A percentile compares a stretch with the other conserved stretches of the same genome.
Evolutionary conservation across 2,797 vertebrate genomes (phyloP).

Genomic region (Scarus forsteni): DNA sequence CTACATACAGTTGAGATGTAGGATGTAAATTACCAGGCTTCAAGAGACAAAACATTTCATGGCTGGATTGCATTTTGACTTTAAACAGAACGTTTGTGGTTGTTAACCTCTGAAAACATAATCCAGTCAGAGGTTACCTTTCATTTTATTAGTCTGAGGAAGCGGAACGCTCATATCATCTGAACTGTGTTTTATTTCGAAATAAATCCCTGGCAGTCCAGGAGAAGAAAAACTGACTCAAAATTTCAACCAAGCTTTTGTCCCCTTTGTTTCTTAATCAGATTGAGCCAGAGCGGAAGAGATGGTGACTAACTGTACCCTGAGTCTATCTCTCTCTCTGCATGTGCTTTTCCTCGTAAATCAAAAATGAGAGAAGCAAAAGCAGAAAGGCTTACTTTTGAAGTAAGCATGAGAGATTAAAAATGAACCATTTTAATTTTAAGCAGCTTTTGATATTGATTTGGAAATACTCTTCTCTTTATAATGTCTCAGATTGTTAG

Average conservation of each 20-base stretch:
- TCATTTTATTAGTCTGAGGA: constrained; percentile 42
- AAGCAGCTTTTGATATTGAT: constrained; percentile 11
- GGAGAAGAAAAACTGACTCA: constrained; percentile 38
- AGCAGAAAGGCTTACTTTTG: constrained; percentile 32
- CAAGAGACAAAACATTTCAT: constrained; percentile 7
- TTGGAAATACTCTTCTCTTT: constrained; percentile 6
- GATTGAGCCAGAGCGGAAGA: constrained; percentile 39
- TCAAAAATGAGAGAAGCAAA: constrained; percentile 10
- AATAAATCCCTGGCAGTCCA: constrained; percentile 39
- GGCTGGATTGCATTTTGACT: constrained; percentile 6
- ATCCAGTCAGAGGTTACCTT: constrained; percentile 34
- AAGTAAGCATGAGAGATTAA: constrained; percentile 30
- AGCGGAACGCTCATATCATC: constrained; percentile 25
- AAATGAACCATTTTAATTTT: constrained; percentile 20
- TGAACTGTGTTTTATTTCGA: constrained; percentile 23
- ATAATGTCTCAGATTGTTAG: constrained; percentile 27
- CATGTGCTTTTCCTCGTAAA: constrained; percentile 30
- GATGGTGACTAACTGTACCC: constrained; percentile 47
- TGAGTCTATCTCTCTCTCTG: constrained; percentile 28
- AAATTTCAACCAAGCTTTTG: constrained; percentile 53
- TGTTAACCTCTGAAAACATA: constrained; percentile 13
- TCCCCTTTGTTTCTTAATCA: constrained; percentile 55
- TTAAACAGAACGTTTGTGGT: not conserved
- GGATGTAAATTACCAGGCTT: constrained; percentile 7
- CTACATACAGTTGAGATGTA: not conserved